phyloP scores from a whole-genome alignment of 2,888 invertebrate genomes.

The Himalopsyche kuldschensis region DNA sequence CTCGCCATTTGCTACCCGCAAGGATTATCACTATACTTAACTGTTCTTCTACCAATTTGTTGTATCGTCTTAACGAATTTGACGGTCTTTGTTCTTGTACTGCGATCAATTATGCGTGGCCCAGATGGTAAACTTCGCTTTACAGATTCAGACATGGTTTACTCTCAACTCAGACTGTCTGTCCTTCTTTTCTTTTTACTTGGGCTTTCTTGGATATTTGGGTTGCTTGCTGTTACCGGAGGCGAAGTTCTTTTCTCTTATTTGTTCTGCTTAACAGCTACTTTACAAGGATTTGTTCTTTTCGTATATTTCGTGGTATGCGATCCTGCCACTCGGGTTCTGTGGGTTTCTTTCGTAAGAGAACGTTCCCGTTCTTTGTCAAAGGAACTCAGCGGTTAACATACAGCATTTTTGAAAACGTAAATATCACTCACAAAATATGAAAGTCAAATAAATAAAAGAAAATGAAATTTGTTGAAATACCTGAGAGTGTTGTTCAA shows the following conservation, averaged over 20 bases:
- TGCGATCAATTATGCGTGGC: constrained; percentile 57
- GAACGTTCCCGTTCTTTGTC: constrained; percentile 28
- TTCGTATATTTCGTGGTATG: constrained; percentile 64
- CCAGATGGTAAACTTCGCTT: constrained; percentile 56
- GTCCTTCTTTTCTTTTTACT: constrained; percentile 63
- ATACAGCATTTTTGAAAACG: background rate
- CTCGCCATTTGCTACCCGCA: constrained; percentile 56
- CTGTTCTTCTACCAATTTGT: constrained; percentile 59
- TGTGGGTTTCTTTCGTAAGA: constrained; percentile 55
- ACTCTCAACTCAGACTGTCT: constrained; percentile 60
- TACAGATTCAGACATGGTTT: constrained; percentile 49
- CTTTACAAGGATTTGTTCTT: constrained; percentile 64
- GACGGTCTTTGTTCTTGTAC: constrained; percentile 58
- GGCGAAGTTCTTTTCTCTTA: constrained; percentile 60
- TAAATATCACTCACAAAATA: background rate
- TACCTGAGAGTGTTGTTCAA: background rate
- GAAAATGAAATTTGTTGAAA: background rate
- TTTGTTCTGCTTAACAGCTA: constrained; percentile 65
- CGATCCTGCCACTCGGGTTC: constrained; percentile 57
- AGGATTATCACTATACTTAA: constrained; percentile 52
- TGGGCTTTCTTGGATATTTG: constrained; percentile 66
- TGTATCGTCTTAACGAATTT: constrained; percentile 58
- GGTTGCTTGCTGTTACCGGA: constrained; percentile 57
- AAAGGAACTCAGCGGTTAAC: constrained; percentile 16
- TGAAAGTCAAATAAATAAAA: background rate